Evolutionary conservation across 2,888 invertebrate species (phyloP), one percentile per base, ranked within the genome.

Genomic region (Lobophora halterata): DNA sequence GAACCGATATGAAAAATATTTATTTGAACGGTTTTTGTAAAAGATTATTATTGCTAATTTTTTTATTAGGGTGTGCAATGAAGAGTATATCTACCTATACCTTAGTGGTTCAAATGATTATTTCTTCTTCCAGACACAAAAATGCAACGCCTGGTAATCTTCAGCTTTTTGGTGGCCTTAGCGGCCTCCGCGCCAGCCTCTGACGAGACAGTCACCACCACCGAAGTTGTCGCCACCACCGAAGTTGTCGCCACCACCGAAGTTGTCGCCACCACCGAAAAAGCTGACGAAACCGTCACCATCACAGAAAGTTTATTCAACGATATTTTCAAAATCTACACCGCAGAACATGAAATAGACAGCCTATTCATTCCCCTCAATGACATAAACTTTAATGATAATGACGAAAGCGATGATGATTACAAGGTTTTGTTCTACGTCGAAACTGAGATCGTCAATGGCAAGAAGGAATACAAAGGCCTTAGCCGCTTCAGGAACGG

Each of bases 331-430:
- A 42, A 39, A 17, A 21, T 46, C 5, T 58, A 67, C 49, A 56
- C 55, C n/a, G 50, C 58, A 0, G 37, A 66, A 23, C 55, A 73
- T 24, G 64, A 71, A 2, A 67, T 72, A n/a, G 55, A 66, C 5
- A 58, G 56, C 9, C 39, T 74, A 2, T 14, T 59, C 1, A 56
- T 60, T 0, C 71, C 73, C 1, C 17, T 71, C 1, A 72, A 71
- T 38, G 37, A 44, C 2, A 25, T 50, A 0, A 55, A 55, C 38
- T 44, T 52, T n/a, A 32, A 38, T 6, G 37, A 40, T 4, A 29
- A 44, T 14, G 41, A 32, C 2, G 41, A 41, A 5, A 30, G 40
- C 1, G 31, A 40, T 19, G 40, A 46, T 10, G 40, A 34, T 3
- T 21, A 49, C 0, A 32, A 12, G 5, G 26, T 24, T 0, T 3